Evolutionary conservation across 2,888 invertebrate species (phyloP), one percentile per base, ranked within the genome.

Genomic region (Carabus problematicus): DNA sequence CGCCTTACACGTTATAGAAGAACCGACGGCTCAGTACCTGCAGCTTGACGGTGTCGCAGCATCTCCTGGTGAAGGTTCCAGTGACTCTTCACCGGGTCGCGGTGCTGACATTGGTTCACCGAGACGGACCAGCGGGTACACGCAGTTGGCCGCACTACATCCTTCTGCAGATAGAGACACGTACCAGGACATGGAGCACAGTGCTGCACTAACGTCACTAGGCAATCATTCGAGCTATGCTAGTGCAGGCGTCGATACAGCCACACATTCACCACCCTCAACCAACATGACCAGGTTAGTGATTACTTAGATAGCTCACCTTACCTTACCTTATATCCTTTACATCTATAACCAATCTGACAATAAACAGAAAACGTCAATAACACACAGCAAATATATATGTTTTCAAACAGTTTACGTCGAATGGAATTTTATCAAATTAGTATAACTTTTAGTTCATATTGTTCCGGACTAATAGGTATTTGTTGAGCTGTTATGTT

Each of bases 121-220:
- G 14, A 29, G 62, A 12, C 61, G 69, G 11, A 6, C 45, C 29
- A 40, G 40, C 7, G 68, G 54, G 3, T 69, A 69, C 16, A 62
- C 69, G n/a, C 61, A 61, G 12, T 39, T 69, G 9, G 62, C 61
- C 7, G 18, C 61, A 1, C 56, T 62, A 18, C 69, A 69, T n/a
- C 45, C 69, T 3, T 41, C 62, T 47, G 49, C 16, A 4, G 69
- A 69, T 12, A 54, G 69, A 19, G 62, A 56, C 55, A 42, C 61
- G 18, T 69, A 62, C 62, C 42, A 41, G 8, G 69, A 69, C 16
- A 69, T 69, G 69, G 69, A 69, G n/a, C 60, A 55, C 18, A n/a
- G 52, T 7, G 59, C 64, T 14, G 64, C 64, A 12, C 55, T 69
- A 16, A 69, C 69, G 2, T 45, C 69, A 4, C 55, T 69, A 0